phyloP scores from a whole-genome alignment of 2,888 invertebrate species.

The Hetaerina titia region DNA sequence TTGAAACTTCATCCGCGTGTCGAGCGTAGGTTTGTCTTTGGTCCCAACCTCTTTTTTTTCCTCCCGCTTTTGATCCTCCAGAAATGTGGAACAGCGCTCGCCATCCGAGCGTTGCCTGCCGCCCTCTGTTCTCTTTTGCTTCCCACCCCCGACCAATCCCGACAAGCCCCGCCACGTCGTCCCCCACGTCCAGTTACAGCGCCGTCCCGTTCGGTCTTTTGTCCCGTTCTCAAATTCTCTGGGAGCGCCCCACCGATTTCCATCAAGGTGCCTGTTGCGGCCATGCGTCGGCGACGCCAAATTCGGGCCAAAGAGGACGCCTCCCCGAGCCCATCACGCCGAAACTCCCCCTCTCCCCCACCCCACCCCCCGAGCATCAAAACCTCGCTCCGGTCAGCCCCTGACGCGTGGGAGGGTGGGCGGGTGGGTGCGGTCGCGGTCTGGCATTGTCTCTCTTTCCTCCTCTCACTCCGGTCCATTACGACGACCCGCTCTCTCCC shows the following conservation, averaged over 20 bases:
- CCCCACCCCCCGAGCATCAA: background rate
- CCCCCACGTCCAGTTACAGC: background rate
- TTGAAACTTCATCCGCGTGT: background rate
- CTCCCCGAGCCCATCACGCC: background rate
- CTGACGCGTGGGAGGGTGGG: background rate
- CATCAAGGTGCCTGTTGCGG: conserved; percentile 19
- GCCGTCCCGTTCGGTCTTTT: no score
- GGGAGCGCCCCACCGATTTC: background rate
- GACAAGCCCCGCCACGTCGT: background rate
- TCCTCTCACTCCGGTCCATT: background rate
- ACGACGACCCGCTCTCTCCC: background rate
- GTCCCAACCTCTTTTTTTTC: background rate
- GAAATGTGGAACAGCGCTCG: background rate
- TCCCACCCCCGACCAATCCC: background rate
- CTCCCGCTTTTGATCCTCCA: background rate
- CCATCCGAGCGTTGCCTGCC: background rate
- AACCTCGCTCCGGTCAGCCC: background rate
- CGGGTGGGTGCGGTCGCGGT: background rate
- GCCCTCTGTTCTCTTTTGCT: background rate
- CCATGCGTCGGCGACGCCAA: background rate
- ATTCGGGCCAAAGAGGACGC: background rate
- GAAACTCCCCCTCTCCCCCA: background rate
- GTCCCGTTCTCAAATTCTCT: no score
- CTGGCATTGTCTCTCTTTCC: background rate
- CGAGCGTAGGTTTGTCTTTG: background rate